Evolutionary conservation across 2,888 invertebrate genomes (phyloP).

Genomic region (Catocala fraxini): DNA sequence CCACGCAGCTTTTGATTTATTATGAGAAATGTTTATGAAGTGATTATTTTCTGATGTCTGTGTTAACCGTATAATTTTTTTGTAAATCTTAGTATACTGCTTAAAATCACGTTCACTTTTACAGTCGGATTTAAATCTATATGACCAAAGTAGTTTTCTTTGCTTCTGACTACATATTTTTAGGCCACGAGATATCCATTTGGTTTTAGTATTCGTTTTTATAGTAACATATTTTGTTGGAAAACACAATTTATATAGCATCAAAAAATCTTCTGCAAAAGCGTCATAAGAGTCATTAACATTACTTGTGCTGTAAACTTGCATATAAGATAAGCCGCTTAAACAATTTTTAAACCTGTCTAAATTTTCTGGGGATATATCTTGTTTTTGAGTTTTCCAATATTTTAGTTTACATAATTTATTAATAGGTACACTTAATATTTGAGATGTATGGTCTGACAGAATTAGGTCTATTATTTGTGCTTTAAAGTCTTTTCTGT

Average conservation of each 20-base stretch:
- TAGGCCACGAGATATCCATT: conserved; percentile 14
- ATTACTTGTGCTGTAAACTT: conserved; percentile 2
- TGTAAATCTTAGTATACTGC: conserved; percentile 52
- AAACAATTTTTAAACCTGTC: neutral
- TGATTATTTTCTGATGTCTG: conserved; percentile 22
- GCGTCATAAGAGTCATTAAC: conserved; percentile 8
- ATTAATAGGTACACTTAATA: conserved; percentile 21
- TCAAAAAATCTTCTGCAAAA: conserved; percentile 14
- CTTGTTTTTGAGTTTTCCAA: conserved; percentile 18
- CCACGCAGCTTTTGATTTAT: neutral
- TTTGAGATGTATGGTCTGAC: conserved; percentile 1
- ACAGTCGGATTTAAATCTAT: conserved; percentile 51
- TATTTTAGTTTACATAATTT: conserved; percentile 8
- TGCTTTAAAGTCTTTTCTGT: neutral
- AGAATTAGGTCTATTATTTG: conserved; percentile 18
- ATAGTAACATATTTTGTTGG: conserved; percentile 4
- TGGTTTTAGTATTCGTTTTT: conserved; percentile 3
- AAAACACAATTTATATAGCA: conserved; percentile 17
- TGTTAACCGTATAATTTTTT: conserved; percentile 48
- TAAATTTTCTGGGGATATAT: conserved; percentile 18
- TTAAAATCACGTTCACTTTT: conserved; percentile 59
- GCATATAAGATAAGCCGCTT: neutral
- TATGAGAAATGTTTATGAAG: neutral
- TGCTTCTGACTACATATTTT: conserved; percentile 11
- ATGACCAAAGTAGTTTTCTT: conserved; percentile 15